These are phyloP conservation scores for Zhuqinia jingwanae DNA, from an alignment of 2,888 invertebrate species.

Conservation along the genomic window DNA sequence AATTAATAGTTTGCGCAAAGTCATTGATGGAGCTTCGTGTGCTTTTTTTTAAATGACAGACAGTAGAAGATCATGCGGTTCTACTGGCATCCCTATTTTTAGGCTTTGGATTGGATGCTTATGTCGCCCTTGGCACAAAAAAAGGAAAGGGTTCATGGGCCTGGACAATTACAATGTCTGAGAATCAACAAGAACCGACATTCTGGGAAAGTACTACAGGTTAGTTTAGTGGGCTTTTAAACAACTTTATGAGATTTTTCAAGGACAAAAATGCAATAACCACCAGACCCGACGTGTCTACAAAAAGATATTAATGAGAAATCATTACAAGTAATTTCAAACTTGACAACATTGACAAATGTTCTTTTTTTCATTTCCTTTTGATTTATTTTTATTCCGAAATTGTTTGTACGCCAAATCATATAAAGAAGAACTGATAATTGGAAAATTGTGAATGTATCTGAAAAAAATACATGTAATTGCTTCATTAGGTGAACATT, in stretches of 20 bases:
- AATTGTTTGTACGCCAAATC: too few species aligned
- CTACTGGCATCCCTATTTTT: conserved; percentile 73
- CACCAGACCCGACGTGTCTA: too few species aligned
- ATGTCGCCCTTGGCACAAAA: conserved; percentile 71
- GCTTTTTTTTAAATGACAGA: conserved; percentile 44
- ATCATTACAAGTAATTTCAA: conserved; percentile 16
- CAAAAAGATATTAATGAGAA: too few species aligned
- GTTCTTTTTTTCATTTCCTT: conserved; percentile 29
- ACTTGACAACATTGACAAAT: conserved; percentile 22
- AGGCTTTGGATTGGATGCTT: conserved; percentile 75
- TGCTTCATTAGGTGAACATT: conserved; percentile 55
- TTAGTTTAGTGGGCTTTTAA: too few species aligned
- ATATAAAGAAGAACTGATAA: too few species aligned
- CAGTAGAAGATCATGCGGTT: conserved; percentile 72
- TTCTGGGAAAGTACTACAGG: conserved; percentile 76
- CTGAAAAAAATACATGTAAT: conserved; percentile 2
- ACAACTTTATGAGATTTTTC: too few species aligned
- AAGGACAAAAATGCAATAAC: too few species aligned
- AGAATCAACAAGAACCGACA: conserved; percentile 59
- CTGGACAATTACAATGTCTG: conserved; percentile 74
- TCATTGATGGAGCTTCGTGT: too few species aligned
- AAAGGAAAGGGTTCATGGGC: conserved; percentile 59
- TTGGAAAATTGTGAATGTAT: too few species aligned
- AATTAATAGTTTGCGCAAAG: not conserved
- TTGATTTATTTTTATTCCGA: not conserved